Conservation (phyloP, 2,888 invertebrate genomes). For the Limnephilus marmoratus region DNA sequence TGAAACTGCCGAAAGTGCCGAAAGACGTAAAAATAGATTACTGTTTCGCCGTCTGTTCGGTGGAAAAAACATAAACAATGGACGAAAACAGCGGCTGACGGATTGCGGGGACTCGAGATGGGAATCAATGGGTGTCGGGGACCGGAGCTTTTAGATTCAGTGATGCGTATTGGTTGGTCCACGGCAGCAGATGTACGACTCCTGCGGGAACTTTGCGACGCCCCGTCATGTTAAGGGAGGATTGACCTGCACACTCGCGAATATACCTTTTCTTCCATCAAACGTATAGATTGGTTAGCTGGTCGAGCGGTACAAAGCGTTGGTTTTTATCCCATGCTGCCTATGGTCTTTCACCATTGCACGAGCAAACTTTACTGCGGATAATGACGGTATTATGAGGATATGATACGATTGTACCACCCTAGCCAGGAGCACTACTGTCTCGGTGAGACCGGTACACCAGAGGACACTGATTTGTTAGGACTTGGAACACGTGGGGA, state of each 20-base stretch:
- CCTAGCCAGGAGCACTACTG: too few relatives aligned
- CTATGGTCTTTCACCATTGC: too few relatives aligned
- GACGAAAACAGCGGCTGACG: slow-evolving; percentile 45
- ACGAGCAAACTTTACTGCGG: too few relatives aligned
- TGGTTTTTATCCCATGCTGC: too few relatives aligned
- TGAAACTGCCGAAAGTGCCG: slow-evolving; percentile 36
- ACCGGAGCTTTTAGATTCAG: neutral
- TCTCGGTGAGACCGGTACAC: too few relatives aligned
- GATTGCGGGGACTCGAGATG: slow-evolving; percentile 3
- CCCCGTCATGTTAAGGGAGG: neutral
- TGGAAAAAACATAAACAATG: slow-evolving; percentile 47
- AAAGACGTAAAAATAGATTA: slow-evolving; percentile 44
- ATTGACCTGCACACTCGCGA: neutral
- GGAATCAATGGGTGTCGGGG: neutral
- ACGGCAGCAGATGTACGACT: neutral
- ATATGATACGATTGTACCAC: too few relatives aligned
- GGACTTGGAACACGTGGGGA: too few relatives aligned
- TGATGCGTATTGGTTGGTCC: neutral
- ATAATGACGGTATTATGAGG: too few relatives aligned
- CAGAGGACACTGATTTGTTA: too few relatives aligned
- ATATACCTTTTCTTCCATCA: neutral
- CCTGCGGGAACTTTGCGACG: neutral
- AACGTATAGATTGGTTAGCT: neutral
- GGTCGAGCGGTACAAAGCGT: neutral
- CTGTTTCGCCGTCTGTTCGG: slow-evolving; percentile 43